Conservation (phyloP, 2,888 invertebrate species). For the Drosophila nigricruria region DNA sequence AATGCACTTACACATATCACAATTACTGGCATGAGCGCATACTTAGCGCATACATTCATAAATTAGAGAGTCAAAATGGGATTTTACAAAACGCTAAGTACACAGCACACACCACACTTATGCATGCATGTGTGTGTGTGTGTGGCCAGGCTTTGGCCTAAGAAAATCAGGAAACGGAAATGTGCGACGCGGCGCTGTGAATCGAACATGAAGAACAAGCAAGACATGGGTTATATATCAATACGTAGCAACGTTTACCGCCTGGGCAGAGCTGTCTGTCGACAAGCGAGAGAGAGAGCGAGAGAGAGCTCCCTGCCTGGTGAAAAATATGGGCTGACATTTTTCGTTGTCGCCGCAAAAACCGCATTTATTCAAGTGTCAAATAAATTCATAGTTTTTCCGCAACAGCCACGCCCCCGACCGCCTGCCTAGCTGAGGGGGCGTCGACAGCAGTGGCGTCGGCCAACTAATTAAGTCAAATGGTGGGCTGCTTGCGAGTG, state of each 20-base stretch:
- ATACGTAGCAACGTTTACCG: conserved; percentile 39
- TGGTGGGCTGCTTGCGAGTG: conserved; percentile 47
- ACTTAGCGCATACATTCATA: conserved; percentile 70
- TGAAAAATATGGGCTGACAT: conserved; percentile 73
- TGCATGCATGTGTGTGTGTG: conserved; percentile 9
- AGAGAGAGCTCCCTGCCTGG: conserved; percentile 30
- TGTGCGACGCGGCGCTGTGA: conserved; percentile 77
- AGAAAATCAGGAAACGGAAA: conserved; percentile 79
- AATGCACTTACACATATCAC: conserved; percentile 65
- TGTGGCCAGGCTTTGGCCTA: conserved; percentile 25
- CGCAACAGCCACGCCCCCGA: conserved; percentile 14
- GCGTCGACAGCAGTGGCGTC: conserved; percentile 41
- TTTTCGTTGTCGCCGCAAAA: conserved; percentile 74
- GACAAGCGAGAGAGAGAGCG: conserved; percentile 10
- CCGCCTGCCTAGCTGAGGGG: conserved; percentile 17
- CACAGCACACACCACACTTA: conserved; percentile 25
- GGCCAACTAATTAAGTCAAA: conserved; percentile 83
- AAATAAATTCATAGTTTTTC: conserved; percentile 83
- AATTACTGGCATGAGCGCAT: conserved; percentile 67
- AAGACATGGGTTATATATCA: conserved; percentile 71
- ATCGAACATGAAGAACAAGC: conserved; percentile 73
- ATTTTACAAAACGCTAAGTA: conserved; percentile 74
- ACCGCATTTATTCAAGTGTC: conserved; percentile 84
- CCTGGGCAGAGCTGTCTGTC: conserved; percentile 28
- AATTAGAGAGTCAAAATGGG: conserved; percentile 67